A percentile compares a stretch with the other conserved stretches of the same genome.
Evolutionary conservation across 2,888 invertebrate genomes (phyloP).

Genomic region (Yponomeuta sedellus): DNA sequence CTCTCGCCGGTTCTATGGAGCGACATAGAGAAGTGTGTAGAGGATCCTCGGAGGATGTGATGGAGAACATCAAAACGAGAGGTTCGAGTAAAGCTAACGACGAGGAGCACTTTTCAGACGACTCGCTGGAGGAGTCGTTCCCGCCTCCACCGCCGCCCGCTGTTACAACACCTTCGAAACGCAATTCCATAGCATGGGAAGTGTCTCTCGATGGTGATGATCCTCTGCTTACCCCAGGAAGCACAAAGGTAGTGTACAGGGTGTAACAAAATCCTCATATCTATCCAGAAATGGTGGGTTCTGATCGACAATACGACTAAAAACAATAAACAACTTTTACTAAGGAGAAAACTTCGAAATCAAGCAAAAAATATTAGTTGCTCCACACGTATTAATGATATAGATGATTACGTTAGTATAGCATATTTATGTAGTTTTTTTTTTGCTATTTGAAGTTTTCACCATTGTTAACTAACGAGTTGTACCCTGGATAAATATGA

Average conservation of each 20-base stretch:
- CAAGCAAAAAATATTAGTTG: too few species aligned
- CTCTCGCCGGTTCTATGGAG: constrained; percentile 83
- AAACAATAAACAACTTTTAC: too few species aligned
- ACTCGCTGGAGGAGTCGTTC: constrained; percentile 85
- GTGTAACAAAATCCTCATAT: too few species aligned
- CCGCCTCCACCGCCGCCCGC: constrained; percentile 77
- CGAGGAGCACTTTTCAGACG: constrained; percentile 88
- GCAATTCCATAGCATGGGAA: constrained; percentile 92
- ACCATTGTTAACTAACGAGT: too few species aligned
- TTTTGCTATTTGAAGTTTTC: too few species aligned
- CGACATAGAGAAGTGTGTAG: constrained; percentile 88
- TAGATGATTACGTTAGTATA: neutral
- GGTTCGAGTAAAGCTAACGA: constrained; percentile 60
- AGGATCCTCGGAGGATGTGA: constrained; percentile 71
- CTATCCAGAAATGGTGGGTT: neutral
- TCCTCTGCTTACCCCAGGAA: constrained; percentile 82
- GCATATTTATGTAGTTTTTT: too few species aligned
- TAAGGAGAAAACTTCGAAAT: too few species aligned
- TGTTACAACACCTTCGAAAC: constrained; percentile 79
- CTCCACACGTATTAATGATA: neutral
- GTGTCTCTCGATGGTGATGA: constrained; percentile 85
- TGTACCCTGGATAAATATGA: neutral
- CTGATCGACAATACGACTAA: neutral
- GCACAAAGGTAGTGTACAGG: constrained; percentile 79
- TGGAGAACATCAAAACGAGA: constrained; percentile 51